Base-by-base conservation (phyloP, 2,797 vertebrate genomes). In the Spheniscus humboldti region DNA sequence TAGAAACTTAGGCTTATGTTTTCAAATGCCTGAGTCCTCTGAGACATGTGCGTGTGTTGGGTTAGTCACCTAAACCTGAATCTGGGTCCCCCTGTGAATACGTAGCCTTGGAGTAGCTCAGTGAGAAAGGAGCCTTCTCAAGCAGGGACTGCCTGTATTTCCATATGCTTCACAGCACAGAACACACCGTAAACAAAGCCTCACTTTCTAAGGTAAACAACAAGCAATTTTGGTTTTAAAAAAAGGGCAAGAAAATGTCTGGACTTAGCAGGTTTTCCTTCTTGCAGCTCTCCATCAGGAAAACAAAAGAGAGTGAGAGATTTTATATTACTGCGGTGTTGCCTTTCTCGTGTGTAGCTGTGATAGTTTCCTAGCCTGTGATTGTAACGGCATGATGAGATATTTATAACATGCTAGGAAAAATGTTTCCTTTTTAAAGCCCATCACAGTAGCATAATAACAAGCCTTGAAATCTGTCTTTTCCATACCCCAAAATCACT, bases 351-450 rank as follows among this genome's bases (percentile, higher is more conserved):
- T 18, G 23, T 1, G 11, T n/a, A 80, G 80, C 86, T 11, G 6
- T 53, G 91, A 66, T 48, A 27, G 66, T 84, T 93, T 96, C 66
- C 69, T n/a, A 81, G 64, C 48, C 64, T 69, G 43, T 45, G 72
- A 72, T 24, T 37, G 10, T 55, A 96, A 86, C 43, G 73, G 77
- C 71, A 89, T 18, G 55, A 88, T 57, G 86, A 88, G 86, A 86
- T 94, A 95, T 97, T 96, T 94, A 96, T 68, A 91, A 94, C 89
- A 94, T 37, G 47, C 62, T 59, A 94, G 87, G 73, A 91, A 92
- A 95, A 96, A 79, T 80, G 85, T 96, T 94, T 95, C 92, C 76
- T 81, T 94, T 96, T 90, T 84, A 95, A 96, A 95, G 94, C 85
- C 94, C 82, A 84, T 94, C 87, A 79, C 63, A 45, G 73, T 53